A percentile compares a stretch with the other conserved stretches of the same genome.
Conservation (phyloP, 53 echinoderm and acorn worm species). For the Luidia sarsii region DNA sequence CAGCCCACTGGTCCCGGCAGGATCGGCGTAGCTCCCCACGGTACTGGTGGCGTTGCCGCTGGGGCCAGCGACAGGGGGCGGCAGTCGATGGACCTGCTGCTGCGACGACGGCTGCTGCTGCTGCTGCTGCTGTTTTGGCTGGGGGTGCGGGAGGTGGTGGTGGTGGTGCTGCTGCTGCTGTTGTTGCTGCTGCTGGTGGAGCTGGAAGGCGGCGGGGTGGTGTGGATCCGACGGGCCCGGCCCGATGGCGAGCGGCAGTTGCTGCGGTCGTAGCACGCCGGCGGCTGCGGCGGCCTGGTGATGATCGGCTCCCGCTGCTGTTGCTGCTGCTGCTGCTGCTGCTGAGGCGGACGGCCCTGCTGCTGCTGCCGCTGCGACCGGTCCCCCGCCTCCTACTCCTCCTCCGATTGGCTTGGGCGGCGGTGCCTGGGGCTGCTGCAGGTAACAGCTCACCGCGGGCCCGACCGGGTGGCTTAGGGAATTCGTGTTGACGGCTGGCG, state of each 20-base stretch:
- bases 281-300: too few species aligned
- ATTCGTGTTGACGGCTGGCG: conserved; percentile 62
- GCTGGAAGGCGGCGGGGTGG: too few species aligned
- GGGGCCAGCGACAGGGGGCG: conserved; percentile 33
- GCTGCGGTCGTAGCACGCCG: too few species aligned
- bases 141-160: background rate
- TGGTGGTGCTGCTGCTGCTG: conserved; percentile 1
- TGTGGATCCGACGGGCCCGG: too few species aligned
- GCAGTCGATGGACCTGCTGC: background rate
- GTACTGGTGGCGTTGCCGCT: conserved; percentile 59
- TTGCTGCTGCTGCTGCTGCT: too few species aligned
- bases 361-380: too few species aligned
- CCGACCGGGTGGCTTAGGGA: conserved; percentile 57
- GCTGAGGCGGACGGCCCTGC: too few species aligned
- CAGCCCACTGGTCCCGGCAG: conserved; percentile 7
- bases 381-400: too few species aligned
- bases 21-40: conserved; percentile 81
- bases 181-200: too few species aligned
- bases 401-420: background rate
- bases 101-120: too few species aligned
- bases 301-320: too few species aligned
- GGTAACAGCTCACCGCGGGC: conserved; percentile 59
- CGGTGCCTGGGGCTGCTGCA: conserved; percentile 58
- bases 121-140: background rate
- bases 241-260: too few species aligned